Evolutionary conservation across 2,113 vertebrate genomes (phyloP), one percentile per base, ranked within the genome.

Genomic region (Corythaeola cristata): DNA sequence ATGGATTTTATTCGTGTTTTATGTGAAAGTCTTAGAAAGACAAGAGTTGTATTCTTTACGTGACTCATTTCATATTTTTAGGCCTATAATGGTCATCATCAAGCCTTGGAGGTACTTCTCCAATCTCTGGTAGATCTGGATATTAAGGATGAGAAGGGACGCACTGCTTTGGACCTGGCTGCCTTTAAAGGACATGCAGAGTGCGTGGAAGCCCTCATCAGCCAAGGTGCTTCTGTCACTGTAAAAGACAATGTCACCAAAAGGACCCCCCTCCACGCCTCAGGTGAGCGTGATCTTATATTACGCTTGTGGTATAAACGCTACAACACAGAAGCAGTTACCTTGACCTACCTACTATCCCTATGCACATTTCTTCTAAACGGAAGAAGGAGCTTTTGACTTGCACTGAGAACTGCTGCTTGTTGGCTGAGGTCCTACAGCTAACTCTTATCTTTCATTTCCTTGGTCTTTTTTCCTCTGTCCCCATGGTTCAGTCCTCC

Each of bases 61-160:
- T 55, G 49, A 37, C 12, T 5, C 8, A 15, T 96, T 88, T 97
- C 39, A 4, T 56, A 39, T 52, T 72, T 87, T 49, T 94, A 99
- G 99, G 99, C 99, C 10, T 99, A 99, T 88, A 99, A 99, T 6
- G 99, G 99, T 83, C 99, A 99, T 66, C 98, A 99, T 15, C 99
- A 99, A 96, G 99, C 99, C 28, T 93, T 99, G 97, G 99, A 99
- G 95, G 99, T 99, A 8, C 98, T 99, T 69, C 98, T 99, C 66
- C 99, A 99, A 26, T 99, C 98, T 0, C 98, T 98, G 85, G 97
- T 98, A 26, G 99, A 99, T 81, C 98, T 99, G 97, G 99, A 99
- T 89, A 98, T 99, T 85, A 98, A 97, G 90, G 99, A 99, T 9
- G 99, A 99, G 90, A 98, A 98, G 22, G 99, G 99, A 39, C 98